Evolutionary conservation across 1,140 invertebrate genomes (phyloP), one percentile per base, ranked within the genome.

Genomic region (Drepana arcuata): DNA sequence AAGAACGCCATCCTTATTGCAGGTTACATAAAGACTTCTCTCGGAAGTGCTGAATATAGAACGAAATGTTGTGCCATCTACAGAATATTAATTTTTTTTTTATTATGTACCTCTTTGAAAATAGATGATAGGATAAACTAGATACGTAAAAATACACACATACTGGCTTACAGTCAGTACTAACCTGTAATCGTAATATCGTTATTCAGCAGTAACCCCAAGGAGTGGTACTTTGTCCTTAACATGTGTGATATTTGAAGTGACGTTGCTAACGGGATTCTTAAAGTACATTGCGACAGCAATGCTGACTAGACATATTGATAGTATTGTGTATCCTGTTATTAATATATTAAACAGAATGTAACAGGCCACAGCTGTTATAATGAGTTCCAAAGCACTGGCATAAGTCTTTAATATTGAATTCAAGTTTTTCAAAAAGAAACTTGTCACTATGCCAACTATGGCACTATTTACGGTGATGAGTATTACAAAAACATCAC

Each of bases 341-440:
- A 98, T 92, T 4, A 93, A 86, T 74, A 97, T 97, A 45, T 86
- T 88, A 73, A 99, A 97, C 28, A 98, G 86, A 23, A 97, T 79
- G 86, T 92, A 96, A 61, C 94, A 95, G 0, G 97, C 85, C 2
- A 97, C 80, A 6, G 96, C 96, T 3, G 95, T 97, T 56, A 98
- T 94, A 18, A 97, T 85, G 7, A 98, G 77, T 77, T 99, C 96
- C 45, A 98, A 84, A 16, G 95, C 95, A 84, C 94, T 95, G 1
- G 96, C 96, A 84, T 98, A 98, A 5, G 94, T 97, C 84, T 99
- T 99, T 25, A 98, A 83, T 58, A 98, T 98, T 5, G 96, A 98
- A 81, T 98, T 98, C 36, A 98, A 86, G 45, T 91, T 93, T 64
- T 94, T 94, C 1, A 99, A 84, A 62, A 98, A 98, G 63, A 98